Evolutionary conservation across 2,888 invertebrate genomes (phyloP).

Genomic region (Cheilosia pagana): DNA sequence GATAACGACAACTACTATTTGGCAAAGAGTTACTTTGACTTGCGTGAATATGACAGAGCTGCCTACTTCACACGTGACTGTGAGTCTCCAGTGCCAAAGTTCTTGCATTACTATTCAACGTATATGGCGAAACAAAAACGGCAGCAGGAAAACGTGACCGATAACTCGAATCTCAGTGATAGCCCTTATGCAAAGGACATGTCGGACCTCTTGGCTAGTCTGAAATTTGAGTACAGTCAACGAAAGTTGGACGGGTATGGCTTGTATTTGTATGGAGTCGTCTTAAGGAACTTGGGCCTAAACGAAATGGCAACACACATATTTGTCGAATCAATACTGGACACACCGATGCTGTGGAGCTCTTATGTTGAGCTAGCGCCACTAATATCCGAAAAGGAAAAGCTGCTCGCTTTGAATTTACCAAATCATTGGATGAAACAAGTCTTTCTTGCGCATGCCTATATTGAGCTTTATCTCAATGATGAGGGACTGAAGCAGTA

Average conservation of each 20-base stretch:
- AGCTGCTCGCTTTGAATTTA: conserved; percentile 86
- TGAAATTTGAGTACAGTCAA: conserved; percentile 86
- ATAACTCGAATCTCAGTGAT: conserved; percentile 84
- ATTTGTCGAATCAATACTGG: conserved; percentile 90
- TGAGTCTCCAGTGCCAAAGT: conserved; percentile 89
- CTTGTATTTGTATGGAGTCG: conserved; percentile 94
- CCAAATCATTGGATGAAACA: conserved; percentile 98
- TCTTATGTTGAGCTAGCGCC: conserved; percentile 97
- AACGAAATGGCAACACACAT: conserved; percentile 90
- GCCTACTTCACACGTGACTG: conserved; percentile 91
- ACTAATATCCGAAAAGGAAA: conserved; percentile 92
- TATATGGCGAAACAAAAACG: conserved; percentile 96
- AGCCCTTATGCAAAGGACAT: conserved; percentile 83
- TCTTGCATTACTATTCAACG: conserved; percentile 92
- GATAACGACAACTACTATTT: conserved; percentile 89
- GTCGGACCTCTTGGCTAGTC: conserved; percentile 85
- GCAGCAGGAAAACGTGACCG: conserved; percentile 92
- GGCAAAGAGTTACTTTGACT: conserved; percentile 94
- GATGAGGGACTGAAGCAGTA: conserved; percentile 95
- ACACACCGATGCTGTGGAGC: conserved; percentile 95
- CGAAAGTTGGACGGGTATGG: conserved; percentile 93
- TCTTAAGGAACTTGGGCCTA: conserved; percentile 93
- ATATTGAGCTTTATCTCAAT: conserved; percentile 94
- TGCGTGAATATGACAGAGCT: conserved; percentile 94
- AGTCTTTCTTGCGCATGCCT: conserved; percentile 95